These are phyloP conservation scores for Nasonia vitripennis DNA, from an alignment of 1,140 invertebrate species.

Conservation along the genomic window DNA sequence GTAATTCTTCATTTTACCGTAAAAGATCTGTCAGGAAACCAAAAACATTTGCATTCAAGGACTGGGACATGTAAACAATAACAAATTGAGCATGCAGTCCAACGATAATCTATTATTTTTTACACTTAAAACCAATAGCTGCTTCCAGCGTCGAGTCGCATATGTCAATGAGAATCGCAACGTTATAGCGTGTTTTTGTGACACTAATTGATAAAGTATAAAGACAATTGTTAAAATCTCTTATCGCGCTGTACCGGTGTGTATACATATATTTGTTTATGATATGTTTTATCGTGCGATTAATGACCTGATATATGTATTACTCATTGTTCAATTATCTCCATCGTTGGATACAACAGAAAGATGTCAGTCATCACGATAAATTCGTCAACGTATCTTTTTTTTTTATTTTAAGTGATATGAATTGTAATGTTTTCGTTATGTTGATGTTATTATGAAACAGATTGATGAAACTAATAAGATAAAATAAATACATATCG, in stretches of 20 bases:
- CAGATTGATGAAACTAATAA: too few relatives aligned
- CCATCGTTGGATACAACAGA: neutral
- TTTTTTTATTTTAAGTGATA: too few relatives aligned
- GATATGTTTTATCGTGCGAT: neutral
- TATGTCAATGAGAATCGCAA: neutral
- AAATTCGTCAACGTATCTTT: too few relatives aligned
- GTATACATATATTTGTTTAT: neutral
- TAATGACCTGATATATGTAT: neutral
- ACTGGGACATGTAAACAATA: neutral
- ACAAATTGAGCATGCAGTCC: neutral
- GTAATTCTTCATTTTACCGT: slow-evolving; percentile 1
- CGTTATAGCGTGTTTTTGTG: neutral
- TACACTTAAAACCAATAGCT: neutral
- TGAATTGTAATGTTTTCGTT: too few relatives aligned
- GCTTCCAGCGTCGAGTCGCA: neutral
- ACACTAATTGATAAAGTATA: neutral
- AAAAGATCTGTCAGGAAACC: neutral
- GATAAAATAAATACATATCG: too few relatives aligned
- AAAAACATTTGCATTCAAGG: neutral
- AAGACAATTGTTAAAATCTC: too few relatives aligned
- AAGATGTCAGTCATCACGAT: too few relatives aligned
- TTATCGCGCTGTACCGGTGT: neutral
- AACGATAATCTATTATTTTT: neutral
- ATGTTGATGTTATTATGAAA: too few relatives aligned
- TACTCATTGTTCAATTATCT: neutral